phyloP scores from a whole-genome alignment of 1,140 invertebrate species.

The Nylanderia fulva region DNA sequence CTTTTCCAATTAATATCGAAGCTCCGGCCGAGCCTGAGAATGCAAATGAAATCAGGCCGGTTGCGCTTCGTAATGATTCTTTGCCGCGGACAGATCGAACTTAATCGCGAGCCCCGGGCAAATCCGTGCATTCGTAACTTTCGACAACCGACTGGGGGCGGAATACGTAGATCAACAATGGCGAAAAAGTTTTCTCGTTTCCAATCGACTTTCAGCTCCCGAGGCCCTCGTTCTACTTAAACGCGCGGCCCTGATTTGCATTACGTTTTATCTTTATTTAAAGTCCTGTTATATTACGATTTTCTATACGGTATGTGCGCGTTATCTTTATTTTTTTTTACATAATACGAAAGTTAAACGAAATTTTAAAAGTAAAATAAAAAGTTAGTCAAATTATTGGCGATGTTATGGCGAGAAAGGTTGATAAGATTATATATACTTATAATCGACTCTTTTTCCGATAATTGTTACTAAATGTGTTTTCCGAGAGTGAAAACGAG shows the following conservation, averaged over 20 bases:
- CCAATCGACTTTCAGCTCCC: slow-evolving; percentile 58
- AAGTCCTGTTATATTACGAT: not conserved
- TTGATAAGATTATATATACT: not conserved
- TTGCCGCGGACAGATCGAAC: slow-evolving; percentile 43
- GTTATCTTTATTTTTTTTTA: not conserved
- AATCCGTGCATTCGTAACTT: slow-evolving; percentile 72
- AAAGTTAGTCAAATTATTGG: not conserved
- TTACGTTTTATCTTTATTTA: slow-evolving; percentile 56
- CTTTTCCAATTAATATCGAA: slow-evolving; percentile 43
- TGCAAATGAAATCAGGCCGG: slow-evolving; percentile 33
- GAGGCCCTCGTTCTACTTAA: slow-evolving; percentile 44
- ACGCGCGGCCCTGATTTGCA: slow-evolving; percentile 62
- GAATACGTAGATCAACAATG: slow-evolving; percentile 66
- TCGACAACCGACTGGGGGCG: slow-evolving; percentile 61
- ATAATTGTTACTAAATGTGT: not conserved
- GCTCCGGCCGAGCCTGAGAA: not conserved
- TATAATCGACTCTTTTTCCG: not conserved
- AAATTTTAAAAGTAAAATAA: not conserved
- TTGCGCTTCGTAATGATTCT: slow-evolving; percentile 48
- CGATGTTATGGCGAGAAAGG: not conserved
- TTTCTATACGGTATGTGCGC: not conserved
- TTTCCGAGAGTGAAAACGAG: not conserved
- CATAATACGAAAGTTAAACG: not conserved
- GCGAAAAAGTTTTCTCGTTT: slow-evolving; percentile 70
- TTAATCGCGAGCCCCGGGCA: slow-evolving; percentile 65